These are phyloP conservation scores for Casuarius casuarius DNA, from an alignment of 2,113 vertebrate genomes.

Conservation along the genomic window DNA sequence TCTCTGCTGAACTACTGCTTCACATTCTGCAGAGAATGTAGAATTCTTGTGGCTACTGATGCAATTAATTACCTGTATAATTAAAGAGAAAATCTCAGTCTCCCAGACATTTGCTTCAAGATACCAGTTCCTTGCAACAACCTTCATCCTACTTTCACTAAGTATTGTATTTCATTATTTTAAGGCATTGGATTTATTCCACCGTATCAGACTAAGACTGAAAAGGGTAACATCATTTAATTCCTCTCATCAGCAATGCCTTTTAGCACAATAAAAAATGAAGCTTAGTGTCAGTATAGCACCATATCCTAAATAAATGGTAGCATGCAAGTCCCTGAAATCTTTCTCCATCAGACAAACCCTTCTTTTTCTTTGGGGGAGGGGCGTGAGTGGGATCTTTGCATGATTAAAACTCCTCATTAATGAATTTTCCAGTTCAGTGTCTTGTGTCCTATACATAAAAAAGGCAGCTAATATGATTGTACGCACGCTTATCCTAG, in stretches of 20 bases:
- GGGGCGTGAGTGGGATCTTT: neutral
- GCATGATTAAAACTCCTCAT: slow-evolving; percentile 27
- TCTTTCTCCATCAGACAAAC: slow-evolving; percentile 18
- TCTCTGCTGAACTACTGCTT: neutral
- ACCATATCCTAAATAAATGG: slow-evolving; percentile 20
- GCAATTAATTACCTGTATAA: slow-evolving; percentile 39
- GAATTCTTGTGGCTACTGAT: slow-evolving; percentile 2
- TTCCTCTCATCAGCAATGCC: neutral
- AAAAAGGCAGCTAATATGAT: slow-evolving; percentile 3
- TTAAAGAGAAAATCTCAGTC: slow-evolving; percentile 5
- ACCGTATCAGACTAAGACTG: slow-evolving; percentile 20
- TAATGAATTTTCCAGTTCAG: slow-evolving; percentile 44
- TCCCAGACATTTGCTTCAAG: neutral
- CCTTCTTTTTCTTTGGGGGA: neutral
- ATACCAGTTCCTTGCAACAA: neutral
- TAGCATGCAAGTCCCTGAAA: neutral
- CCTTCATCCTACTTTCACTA: neutral
- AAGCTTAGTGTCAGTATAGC: neutral
- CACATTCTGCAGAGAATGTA: neutral
- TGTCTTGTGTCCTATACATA: neutral
- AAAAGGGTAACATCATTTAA: slow-evolving; percentile 24
- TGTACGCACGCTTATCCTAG: neutral
- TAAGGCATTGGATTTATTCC: neutral
- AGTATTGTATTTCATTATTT: neutral
- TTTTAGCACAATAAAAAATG: slow-evolving; percentile 54